Percentiles rank a stretch among this genome's conserved stretches.
Conservation (phyloP, 1,140 invertebrate species). For the Chironomus striatipennis region DNA sequence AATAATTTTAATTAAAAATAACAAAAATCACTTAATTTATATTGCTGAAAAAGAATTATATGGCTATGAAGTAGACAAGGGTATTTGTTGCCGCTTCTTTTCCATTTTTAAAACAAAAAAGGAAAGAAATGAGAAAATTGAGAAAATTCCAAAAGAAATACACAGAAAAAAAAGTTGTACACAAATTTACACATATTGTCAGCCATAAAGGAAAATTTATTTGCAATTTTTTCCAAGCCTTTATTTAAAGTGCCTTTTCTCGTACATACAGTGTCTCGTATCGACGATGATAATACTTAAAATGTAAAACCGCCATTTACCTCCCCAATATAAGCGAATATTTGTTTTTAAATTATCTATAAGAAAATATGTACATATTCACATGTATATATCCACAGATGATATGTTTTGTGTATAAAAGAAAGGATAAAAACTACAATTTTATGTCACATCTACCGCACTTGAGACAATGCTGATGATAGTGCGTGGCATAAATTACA, state of each 20-base stretch:
- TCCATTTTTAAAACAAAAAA: neutral
- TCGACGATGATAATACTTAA: neutral
- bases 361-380: neutral
- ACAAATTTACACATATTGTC: slow-evolving; percentile 19
- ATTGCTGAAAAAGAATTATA: neutral
- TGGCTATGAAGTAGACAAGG: no score
- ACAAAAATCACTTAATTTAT: slow-evolving; percentile 22
- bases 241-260: neutral
- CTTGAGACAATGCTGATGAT: slow-evolving; percentile 10
- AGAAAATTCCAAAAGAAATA: slow-evolving; percentile 14
- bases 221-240: neutral
- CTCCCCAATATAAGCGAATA: neutral
- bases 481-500: slow-evolving; percentile 12
- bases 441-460: neutral
- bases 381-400: neutral
- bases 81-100: neutral
- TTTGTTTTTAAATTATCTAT: slow-evolving; percentile 11
- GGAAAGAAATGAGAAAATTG: neutral
- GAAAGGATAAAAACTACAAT: slow-evolving; percentile 21
- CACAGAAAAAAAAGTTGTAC: neutral
- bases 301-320: slow-evolving; percentile 16
- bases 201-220: slow-evolving; percentile 24
- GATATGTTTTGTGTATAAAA: neutral
- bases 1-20: slow-evolving; percentile 22
- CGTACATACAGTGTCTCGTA: neutral